Evolutionary conservation across 1,140 invertebrate species (phyloP), one percentile per base, ranked within the genome.

Genomic region (Bombus pascuorum): DNA sequence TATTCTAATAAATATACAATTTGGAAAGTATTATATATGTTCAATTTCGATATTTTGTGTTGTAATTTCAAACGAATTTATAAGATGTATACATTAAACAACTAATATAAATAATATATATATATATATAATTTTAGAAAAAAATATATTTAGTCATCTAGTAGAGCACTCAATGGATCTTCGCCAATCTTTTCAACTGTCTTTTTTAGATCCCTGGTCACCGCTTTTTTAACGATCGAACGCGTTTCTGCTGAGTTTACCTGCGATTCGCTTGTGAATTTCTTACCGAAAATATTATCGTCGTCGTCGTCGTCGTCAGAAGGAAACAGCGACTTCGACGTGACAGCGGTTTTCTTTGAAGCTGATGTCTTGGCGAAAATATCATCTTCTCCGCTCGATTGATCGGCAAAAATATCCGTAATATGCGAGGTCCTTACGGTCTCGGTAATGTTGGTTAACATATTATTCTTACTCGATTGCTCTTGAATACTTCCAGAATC

Each of bases 151-250:
- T 90, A 95, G 66, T 95, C 93, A 22, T 95, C 93, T 73, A 89
- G 90, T 32, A 95, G 73, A 83, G 93, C 81, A 85, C 94, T 95
- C 37, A 95, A 85, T 3, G 95, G 95, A 90, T 95, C 95, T 68
- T 94, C 92, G 15, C 88, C 87, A 34, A 95, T 95, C 34, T 93
- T 93, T 75, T 95, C 93, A 10, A 92, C 94, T n/a, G 94, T 95
- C 89, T 94, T 95, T 65, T 92, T 95, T 39, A 95, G 72, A 76
- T 95, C 93, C 65, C 90, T 94, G 0, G 92, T 94, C 10, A 94
- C 78, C 4, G 92, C 53, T 84, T 94, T 95, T 77, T 94, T 94
- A 9, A 90, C 39, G 2, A 75, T 66, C 13, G 81, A 44, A 44
- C 89, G 91, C 25, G 47, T 77, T 44, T 73, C 78, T 3, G 32